These are phyloP conservation scores for Perognathus longimembris DNA, from an alignment of 2,113 vertebrate genomes.

Conservation along the genomic window DNA sequence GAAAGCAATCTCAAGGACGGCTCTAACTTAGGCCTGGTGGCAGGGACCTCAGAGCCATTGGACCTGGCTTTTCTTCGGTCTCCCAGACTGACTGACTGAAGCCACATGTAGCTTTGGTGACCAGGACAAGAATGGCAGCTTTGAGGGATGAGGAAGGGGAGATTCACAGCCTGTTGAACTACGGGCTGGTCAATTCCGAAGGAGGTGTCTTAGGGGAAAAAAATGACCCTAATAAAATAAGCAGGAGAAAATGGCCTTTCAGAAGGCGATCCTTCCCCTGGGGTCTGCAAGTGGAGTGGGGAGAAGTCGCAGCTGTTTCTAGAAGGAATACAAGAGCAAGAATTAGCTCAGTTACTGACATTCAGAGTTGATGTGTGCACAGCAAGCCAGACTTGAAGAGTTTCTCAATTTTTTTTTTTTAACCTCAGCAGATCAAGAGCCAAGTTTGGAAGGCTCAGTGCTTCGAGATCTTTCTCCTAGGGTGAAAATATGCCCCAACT, in stretches of 20 bases:
- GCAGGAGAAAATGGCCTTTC: not conserved
- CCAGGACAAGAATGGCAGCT: rapidly evolving
- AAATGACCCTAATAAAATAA: too few relatives aligned
- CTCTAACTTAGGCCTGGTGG: not conserved
- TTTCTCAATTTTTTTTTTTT: not conserved
- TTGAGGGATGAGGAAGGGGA: not conserved
- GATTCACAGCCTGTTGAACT: too few relatives aligned
- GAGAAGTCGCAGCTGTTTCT: not conserved
- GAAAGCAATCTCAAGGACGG: not conserved
- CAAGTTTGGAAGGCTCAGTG: not conserved
- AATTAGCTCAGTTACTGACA: not conserved
- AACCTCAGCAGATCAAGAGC: not conserved
- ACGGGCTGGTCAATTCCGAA: too few relatives aligned
- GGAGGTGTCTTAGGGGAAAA: too few relatives aligned
- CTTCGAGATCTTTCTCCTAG: not conserved
- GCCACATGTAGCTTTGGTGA: not conserved
- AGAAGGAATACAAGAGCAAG: not conserved
- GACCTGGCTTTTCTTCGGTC: not conserved
- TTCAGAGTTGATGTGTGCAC: not conserved
- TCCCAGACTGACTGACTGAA: not conserved
- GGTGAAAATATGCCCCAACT: rapidly evolving
- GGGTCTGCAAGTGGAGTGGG: not conserved
- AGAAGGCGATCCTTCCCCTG: not conserved
- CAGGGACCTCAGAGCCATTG: too few relatives aligned
- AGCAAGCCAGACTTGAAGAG: not conserved